phyloP scores from a whole-genome alignment of 2,797 vertebrate genomes.

The Hybognathus amarus region DNA sequence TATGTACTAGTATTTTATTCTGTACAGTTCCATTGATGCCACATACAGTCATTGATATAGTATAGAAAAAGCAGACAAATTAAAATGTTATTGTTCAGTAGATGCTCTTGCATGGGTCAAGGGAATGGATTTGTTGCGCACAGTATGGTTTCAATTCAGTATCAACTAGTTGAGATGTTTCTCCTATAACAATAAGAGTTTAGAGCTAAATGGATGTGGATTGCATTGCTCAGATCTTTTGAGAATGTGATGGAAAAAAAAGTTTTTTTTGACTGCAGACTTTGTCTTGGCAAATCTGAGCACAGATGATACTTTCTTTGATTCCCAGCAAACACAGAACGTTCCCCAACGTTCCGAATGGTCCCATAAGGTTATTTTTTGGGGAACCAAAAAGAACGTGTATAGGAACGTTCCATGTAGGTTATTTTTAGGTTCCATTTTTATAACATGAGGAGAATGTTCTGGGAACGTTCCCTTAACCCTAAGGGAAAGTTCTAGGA shows the following conservation, averaged over 20 bases:
- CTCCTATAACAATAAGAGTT: not conserved
- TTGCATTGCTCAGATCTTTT: not conserved
- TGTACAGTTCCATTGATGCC: not conserved
- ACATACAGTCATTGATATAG: not conserved
- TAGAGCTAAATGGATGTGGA: not conserved
- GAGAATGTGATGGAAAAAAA: not conserved
- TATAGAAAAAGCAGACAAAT: not conserved
- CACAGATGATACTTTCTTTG: not conserved
- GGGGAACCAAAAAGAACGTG: too few relatives aligned
- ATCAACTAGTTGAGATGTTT: not conserved
- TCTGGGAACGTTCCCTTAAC: too few relatives aligned
- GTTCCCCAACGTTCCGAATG: too few relatives aligned
- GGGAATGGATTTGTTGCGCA: not conserved
- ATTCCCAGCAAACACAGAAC: too few relatives aligned
- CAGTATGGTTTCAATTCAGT: not conserved
- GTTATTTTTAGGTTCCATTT: too few relatives aligned
- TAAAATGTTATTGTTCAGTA: not conserved
- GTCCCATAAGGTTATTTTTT: too few relatives aligned
- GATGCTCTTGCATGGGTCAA: not conserved
- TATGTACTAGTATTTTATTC: conserved; percentile 1
- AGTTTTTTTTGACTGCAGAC: not conserved
- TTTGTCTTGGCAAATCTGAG: not conserved
- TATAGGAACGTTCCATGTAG: too few relatives aligned
- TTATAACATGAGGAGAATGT: too few relatives aligned
- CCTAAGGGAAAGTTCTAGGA: too few relatives aligned